Base-by-base conservation (phyloP, 2,797 vertebrate species). In the Podargus strigoides region DNA sequence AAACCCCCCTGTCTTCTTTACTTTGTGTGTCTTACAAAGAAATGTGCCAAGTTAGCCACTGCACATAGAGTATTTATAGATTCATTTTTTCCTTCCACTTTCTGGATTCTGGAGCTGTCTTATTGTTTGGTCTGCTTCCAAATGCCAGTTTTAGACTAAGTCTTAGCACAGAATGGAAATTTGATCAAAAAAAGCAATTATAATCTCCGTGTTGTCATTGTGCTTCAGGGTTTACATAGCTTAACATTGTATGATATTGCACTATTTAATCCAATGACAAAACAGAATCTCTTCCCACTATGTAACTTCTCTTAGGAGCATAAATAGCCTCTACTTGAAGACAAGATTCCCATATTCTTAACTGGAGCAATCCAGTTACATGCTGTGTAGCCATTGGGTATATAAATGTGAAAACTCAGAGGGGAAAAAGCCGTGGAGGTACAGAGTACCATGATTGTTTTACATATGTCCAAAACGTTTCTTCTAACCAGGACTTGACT, bases 341-440 rank as follows among this genome's bases (percentile, higher is more conserved):
- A 53, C 4, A 56, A 24, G n/a, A 69, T 72, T 90, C 36, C 39
- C 18, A 15, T 37, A 46, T 24, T 77, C 46, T 80, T 75, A 18
- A 53, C n/a, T 46, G 37, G 27, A 49, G 19, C 27, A 46, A 4
- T 36, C 8, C 36, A 37, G 27, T 36, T 46, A 22, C 32, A 46
- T 18, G 6, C 7, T 70, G 11, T 22, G 32, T 52, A 63, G 15
- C 34, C 32, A 37, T 23, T 63, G 7, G 50, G n/a, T 27, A 30
- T 6, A 60, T 42, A 82, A 82, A 63, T 12, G 30, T 78, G 15
- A 77, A 78, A 91, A 46, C 4, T n/a, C 52, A 64, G 28, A 56
- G 16, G 14, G 7, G 37, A 59, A 77, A 73, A 3, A 12, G 1
- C 1, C 0, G n/a, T n/a, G n/a, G n/a, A n/a, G n/a, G n/a, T n/a